These are phyloP conservation scores for Troilus luridus DNA, from an alignment of 2,888 invertebrate species.

Conservation along the genomic window DNA sequence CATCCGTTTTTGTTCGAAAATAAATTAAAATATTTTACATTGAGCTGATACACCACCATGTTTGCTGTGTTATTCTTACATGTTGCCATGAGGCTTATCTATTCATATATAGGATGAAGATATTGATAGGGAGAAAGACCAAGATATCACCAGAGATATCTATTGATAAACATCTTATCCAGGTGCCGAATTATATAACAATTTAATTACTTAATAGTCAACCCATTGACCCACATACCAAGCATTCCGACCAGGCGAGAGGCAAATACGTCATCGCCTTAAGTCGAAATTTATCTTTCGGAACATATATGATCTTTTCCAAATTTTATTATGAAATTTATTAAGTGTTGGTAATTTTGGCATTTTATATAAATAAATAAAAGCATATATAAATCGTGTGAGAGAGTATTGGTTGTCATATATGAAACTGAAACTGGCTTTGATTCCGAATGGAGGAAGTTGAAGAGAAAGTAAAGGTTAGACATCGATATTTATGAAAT, in stretches of 20 bases:
- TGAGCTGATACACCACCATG: not conserved
- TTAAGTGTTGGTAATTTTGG: not conserved
- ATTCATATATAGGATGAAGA: not conserved
- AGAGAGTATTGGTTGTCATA: not conserved
- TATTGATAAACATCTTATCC: not conserved
- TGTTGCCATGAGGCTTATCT: not conserved
- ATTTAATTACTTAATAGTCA: slow-evolving; percentile 52
- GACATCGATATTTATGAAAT: not conserved
- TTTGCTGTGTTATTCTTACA: not conserved
- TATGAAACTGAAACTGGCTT: not conserved
- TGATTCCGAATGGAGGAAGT: slow-evolving; percentile 23
- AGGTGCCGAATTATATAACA: slow-evolving; percentile 45
- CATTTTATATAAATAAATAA: not conserved
- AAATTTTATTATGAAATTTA: not conserved
- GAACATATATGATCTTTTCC: not conserved
- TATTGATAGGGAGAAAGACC: not conserved
- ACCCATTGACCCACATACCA: slow-evolving; percentile 48
- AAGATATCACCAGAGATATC: not conserved
- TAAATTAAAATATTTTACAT: not conserved
- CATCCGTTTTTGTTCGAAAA: not conserved
- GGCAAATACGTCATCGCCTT: slow-evolving; percentile 14
- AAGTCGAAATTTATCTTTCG: not conserved
- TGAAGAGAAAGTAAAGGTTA: slow-evolving; percentile 29
- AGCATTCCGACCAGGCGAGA: slow-evolving; percentile 9
- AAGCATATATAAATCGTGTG: not conserved